Evolutionary conservation across 2,797 vertebrate genomes (phyloP).

Genomic region (Pantherophis vulpinus): DNA sequence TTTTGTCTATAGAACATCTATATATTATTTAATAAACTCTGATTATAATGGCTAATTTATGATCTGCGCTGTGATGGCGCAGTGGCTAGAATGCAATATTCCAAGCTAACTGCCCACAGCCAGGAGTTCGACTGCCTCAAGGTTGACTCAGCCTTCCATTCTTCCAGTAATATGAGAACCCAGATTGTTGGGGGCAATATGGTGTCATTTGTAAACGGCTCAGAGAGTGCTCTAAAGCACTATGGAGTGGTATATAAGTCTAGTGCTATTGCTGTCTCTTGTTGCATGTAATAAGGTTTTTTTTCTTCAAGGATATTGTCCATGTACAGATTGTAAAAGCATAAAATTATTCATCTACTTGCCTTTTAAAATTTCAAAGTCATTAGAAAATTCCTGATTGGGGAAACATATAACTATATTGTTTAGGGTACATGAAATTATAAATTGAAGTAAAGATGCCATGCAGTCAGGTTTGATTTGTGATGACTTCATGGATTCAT

Average conservation of each 20-base stretch:
- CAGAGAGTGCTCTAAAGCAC: background rate
- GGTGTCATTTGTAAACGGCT: background rate
- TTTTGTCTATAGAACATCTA: background rate
- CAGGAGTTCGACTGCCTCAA: background rate
- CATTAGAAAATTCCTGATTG: background rate
- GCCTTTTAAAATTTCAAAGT: background rate
- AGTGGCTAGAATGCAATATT: background rate
- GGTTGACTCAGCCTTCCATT: background rate
- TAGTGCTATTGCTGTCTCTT: background rate
- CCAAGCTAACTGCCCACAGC: background rate
- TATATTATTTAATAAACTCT: background rate
- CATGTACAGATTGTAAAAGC: background rate
- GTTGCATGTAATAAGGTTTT: background rate
- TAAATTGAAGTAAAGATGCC: background rate
- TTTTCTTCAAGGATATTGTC: background rate
- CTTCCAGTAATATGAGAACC: background rate
- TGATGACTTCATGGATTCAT: no score
- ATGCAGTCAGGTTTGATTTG: no score
- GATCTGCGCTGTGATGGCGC: no score
- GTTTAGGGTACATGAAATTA: background rate
- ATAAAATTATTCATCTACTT: background rate
- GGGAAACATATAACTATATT: background rate
- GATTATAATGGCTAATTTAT: background rate
- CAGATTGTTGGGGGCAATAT: background rate
- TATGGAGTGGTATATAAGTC: background rate